Base-by-base conservation (phyloP, 1,140 invertebrate species). In the Nasonia longicornis region DNA sequence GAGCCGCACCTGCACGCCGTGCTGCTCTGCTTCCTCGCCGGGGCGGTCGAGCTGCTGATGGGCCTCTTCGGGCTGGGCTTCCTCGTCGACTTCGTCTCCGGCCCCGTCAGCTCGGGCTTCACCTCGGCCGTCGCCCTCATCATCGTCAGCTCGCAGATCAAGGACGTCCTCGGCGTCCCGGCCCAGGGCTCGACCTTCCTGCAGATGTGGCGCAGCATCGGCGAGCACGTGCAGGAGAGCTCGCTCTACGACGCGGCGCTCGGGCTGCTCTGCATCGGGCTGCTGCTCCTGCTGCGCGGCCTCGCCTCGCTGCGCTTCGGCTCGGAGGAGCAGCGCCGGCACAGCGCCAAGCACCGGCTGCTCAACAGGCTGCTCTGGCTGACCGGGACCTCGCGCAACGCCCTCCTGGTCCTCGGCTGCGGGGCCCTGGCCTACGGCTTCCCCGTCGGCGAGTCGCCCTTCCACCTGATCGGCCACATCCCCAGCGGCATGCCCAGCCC, bases 51-150 rank as follows among this genome's bases (percentile, higher is more conserved):
- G 86, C 87, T 98, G 6, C 82, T 96, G 4, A 96, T 98, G 95
- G 97, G 97, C 2, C 86, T 97, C 29, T 31, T 67, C 26, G 22
- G 22, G 11, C 31, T 88, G 96, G 96, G 97, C 69, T 98, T 98
- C 88, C 91, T 98, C 45, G 96, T 98, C 73, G 96, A 98, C 89
- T 98, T 98, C 89, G 96, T 98, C 1, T 98, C 96, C 0, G 95
- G 96, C 6, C 96, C 97, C 0, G 97, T 98, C 0, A 97, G 97
- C 16, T 97, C 95, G 14, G 96, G 97, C 20, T 98, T 98, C 87
- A 98, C 97, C 0, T 97, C 96, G 1, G 97, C 97, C 0, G 97
- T 97, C 14, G 97, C 97, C 22, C 91, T 98, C 22, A 97, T 97
- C 81, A 98, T 98, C 72, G 93, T 96, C 1, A 94, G 95, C 3